phyloP scores from a whole-genome alignment of 2,888 invertebrate species.

The Temnothorax ravouxi region DNA sequence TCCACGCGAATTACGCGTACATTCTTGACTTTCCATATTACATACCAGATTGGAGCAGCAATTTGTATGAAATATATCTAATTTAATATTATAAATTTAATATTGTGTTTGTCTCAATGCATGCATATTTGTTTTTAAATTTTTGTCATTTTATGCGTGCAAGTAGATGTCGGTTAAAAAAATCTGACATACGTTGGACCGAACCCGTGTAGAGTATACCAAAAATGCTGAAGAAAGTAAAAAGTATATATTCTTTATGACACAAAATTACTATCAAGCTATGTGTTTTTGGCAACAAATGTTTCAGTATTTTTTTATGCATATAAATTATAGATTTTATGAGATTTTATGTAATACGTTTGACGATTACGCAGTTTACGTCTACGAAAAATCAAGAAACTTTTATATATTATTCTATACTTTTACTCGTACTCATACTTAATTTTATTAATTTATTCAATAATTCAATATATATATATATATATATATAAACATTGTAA shows the following conservation, averaged over 20 bases:
- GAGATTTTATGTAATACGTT: constrained; percentile 80
- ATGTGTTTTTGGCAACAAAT: constrained; percentile 24
- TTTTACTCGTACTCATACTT: constrained; percentile 21
- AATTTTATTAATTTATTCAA: constrained; percentile 58
- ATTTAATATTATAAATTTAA: constrained; percentile 59
- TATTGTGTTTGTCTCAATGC: constrained; percentile 55
- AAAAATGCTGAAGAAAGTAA: constrained; percentile 38
- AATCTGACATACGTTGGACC: constrained; percentile 39
- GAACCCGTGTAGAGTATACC: constrained; percentile 39
- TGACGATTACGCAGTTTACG: constrained; percentile 73
- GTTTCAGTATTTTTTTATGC: constrained; percentile 39
- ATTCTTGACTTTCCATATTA: constrained; percentile 64
- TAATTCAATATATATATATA: no score
- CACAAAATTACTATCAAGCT: constrained; percentile 22
- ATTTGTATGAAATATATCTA: constrained; percentile 64
- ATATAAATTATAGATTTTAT: constrained; percentile 52
- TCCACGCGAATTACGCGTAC: constrained; percentile 55
- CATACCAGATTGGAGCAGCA: constrained; percentile 61
- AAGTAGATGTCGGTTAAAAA: constrained; percentile 49
- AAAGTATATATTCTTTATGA: constrained; percentile 15
- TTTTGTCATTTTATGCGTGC: constrained; percentile 46
- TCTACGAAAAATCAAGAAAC: constrained; percentile 60
- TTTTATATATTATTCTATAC: constrained; percentile 62
- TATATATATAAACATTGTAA: not conserved
- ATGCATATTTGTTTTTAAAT: constrained; percentile 42